Percentiles rank a stretch among this genome's conserved stretches.
Evolutionary conservation across 2,888 invertebrate species (phyloP).

Genomic region (Colletes collaris): DNA sequence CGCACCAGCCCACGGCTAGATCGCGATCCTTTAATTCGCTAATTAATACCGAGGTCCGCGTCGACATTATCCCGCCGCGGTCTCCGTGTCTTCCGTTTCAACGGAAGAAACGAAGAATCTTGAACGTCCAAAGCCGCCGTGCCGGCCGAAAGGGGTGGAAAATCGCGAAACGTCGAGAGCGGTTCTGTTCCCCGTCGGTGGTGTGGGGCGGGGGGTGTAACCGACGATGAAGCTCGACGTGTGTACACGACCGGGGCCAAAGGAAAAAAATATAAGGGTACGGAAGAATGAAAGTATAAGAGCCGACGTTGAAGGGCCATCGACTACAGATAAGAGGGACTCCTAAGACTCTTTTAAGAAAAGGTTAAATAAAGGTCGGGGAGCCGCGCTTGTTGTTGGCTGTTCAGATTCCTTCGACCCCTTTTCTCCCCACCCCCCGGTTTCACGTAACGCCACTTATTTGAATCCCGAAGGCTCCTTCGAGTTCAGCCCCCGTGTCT

Average conservation of each 20-base stretch:
- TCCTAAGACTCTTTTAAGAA: conserved; percentile 78
- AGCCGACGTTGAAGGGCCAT: conserved; percentile 73
- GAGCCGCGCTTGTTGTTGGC: conserved; percentile 79
- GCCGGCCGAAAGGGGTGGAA: conserved; percentile 43
- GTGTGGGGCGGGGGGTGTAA: conserved; percentile 41
- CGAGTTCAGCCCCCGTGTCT: conserved; percentile 62
- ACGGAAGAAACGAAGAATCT: conserved; percentile 71
- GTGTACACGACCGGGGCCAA: conserved; percentile 71
- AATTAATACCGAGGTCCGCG: conserved; percentile 75
- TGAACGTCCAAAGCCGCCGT: conserved; percentile 57
- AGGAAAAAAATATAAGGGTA: conserved; percentile 68
- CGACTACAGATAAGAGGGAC: conserved; percentile 73
- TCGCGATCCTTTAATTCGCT: conserved; percentile 78
- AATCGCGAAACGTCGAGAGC: conserved; percentile 52
- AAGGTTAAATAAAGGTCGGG: conserved; percentile 80
- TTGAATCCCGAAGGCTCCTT: conserved; percentile 76
- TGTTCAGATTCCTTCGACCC: conserved; percentile 81
- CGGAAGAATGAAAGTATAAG: conserved; percentile 72
- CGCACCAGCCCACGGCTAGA: conserved; percentile 42
- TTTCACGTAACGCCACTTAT: conserved; percentile 72
- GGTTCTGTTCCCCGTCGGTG: conserved; percentile 38
- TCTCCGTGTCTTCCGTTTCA: conserved; percentile 30
- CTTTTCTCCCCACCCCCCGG: conserved; percentile 57
- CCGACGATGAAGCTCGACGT: conserved; percentile 68
- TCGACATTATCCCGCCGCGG: neutral